Base-by-base conservation (phyloP, 2,888 invertebrate species). In the Candidula unifasciata region DNA sequence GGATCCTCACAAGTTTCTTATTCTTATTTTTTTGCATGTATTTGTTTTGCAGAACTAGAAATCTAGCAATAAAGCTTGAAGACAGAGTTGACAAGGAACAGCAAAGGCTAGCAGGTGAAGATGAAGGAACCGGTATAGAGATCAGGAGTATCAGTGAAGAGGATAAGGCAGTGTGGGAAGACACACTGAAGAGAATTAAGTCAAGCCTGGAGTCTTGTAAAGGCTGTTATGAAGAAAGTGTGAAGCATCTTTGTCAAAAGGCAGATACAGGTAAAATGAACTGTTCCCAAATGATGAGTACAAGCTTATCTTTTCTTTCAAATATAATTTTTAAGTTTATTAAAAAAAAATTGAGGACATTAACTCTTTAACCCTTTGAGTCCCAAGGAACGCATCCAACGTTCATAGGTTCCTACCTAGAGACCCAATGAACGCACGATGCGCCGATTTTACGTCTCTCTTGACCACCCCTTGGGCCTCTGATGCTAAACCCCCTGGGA, bases 211-310 rank as follows among this genome's bases (percentile, higher is more conserved):
- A 82, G 33, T 76, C 76, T 16, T 74, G 74, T 27, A 37, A 44
- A 37, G 52, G 66, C 2, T 82, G 82, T 76, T 76, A 82, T 76
- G 82, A 82, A 68, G 82, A 82, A 54, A 68, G 76, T 52, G n/a
- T 82, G 76, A 82, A 76, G n/a, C 73, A 73, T 74, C 73, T 81
- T 60, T n/a, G n/a, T 37, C 60, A 60, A 60, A 73, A 6, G 44
- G 16, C 52, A 68, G 37, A 44, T 1, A 79, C 16, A 79, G 79
- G 79, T 79, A 74, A 21, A 13, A 44, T n/a, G 13, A 10, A 10
- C 44, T 44, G 44, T 44, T 44, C 44, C 44, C 6, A 10, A 13
- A 0, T 44, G 2, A 10, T 44, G 44, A 44, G 60, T 16, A 24
- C n/a, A 60, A 5, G 18, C 21, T 24, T 60, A 18, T 6, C 6